Evolutionary conservation across 2,888 invertebrate genomes (phyloP), one percentile per base, ranked within the genome.

Genomic region (Epirrhoe tristata): DNA sequence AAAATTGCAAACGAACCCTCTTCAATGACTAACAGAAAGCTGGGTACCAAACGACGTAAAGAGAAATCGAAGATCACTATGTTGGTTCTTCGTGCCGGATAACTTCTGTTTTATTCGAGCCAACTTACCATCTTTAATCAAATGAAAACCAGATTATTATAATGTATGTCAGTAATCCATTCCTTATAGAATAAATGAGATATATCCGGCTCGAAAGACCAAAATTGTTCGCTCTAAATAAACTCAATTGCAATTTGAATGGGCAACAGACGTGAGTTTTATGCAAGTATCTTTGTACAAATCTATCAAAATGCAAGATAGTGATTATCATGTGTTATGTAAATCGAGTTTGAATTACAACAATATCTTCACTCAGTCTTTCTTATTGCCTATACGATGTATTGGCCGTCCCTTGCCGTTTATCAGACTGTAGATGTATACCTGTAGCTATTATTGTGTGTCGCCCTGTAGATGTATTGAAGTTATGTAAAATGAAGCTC

Each of bases 401-500:
- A 81, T 83, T 78, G 83, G 79, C 78, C 74, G 77, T 77, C 81
- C 83, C 84, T 86, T 80, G 87, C 87, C 88, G 86, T 82, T 78
- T 77, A 84, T 82, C 87, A 87, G 87, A 89, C 87, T 90, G 90
- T 90, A 89, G 85, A 84, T 87, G 85, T 86, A 84, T 87, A 69
- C 69, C 67, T 61, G 64, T 71, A 74, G 83, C 87, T 88, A 87
- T 85, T 86, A 63, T 69, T 88, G 81, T 85, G 83, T 80, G 79
- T 72, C 68, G 64, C 86, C 89, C 87, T 86, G 84, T 88, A 88
- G 87, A 14, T 57, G 24, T 74, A 81, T 55, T 1, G 63, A 61
- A 52, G 34, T 52, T 66, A 12, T 16, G 60, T 46, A 31, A n/a
- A 55, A 51, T 34, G 63, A 8, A 58, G 52, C 43, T 63, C 46